Base-by-base conservation (phyloP, 2,888 invertebrate species). In the Mesorhabditis sp. region DNA sequence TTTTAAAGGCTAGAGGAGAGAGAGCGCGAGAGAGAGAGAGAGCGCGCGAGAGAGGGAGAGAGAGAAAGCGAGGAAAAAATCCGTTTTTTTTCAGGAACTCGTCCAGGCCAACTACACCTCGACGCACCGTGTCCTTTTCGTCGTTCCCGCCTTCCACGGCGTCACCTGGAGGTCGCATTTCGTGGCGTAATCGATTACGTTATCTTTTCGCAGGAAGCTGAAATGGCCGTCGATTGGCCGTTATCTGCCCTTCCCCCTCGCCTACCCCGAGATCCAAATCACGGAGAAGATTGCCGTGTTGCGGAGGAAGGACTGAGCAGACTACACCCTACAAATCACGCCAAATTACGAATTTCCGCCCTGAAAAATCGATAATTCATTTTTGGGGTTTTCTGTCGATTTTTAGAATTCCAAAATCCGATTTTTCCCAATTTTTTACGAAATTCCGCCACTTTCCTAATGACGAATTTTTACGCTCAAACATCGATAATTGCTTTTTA, bases 281-380 rank as follows among this genome's bases (percentile, higher is more conserved):
- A 72, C 71, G 58, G 77, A 82, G 50, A 78, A 78, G 64, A 75
- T 80, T 10, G 76, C 72, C 4, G 80, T 79, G 7, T 62, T 82
- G 66, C 78, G 74, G 68, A 81, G 71, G 61, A 62, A 45, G 10
- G 62, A 74, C 7, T 75, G 58, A 50, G 7, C 58, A 50, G n/a
- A 50, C n/a, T 50, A 13, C 58, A 50, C n/a, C 58, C 28, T 28
- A 28, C 28, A 28, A 28, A 28, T 28, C 28, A 28, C 28, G 28
- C 28, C 28, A 28, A 28, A 28, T 28, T 28, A 28, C 28, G 28
- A 28, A 28, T 28, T 28, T 28, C 28, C 28, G 28, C 28, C 28
- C 28, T 28, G 28, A 28, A 28, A 28, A 28, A 28, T 28, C 28
- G 28, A 28, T 28, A 28, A 28, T 28, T 28, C 28, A 28, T 28